Conservation (phyloP, 1,140 invertebrate species). For the Thaumetopoea pityocampa region DNA sequence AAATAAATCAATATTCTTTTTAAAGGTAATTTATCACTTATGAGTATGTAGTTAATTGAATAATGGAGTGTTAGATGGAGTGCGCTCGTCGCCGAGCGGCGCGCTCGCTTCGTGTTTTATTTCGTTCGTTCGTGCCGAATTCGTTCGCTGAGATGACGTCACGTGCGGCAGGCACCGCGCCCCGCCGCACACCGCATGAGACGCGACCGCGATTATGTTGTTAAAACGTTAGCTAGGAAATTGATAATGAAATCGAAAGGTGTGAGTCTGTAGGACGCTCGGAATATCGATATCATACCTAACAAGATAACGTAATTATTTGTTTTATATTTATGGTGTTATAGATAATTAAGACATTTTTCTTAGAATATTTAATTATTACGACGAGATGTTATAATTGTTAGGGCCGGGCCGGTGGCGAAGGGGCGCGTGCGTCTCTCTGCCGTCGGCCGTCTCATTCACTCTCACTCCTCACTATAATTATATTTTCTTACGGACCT, state of each 20-base stretch:
- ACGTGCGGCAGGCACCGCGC: slow-evolving; percentile 26
- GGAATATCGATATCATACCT: slow-evolving; percentile 74
- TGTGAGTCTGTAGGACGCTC: slow-evolving; percentile 70
- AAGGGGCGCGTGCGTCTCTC: slow-evolving; percentile 39
- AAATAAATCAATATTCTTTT: slow-evolving; percentile 75
- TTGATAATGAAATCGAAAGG: slow-evolving; percentile 74
- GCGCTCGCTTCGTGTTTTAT: slow-evolving; percentile 69
- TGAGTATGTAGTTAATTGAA: slow-evolving; percentile 74
- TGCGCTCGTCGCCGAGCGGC: slow-evolving; percentile 51
- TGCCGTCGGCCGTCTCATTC: slow-evolving; percentile 65
- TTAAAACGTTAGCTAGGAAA: slow-evolving; percentile 75
- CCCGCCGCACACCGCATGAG: slow-evolving; percentile 49
- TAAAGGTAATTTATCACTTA: slow-evolving; percentile 75
- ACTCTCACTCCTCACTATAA: slow-evolving; percentile 74
- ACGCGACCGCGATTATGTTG: slow-evolving; percentile 70
- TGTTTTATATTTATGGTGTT: slow-evolving; percentile 76
- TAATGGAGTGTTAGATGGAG: slow-evolving; percentile 68
- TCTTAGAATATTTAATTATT: slow-evolving; percentile 75
- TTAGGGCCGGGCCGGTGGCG: slow-evolving; percentile 66
- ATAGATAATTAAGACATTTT: slow-evolving; percentile 75
- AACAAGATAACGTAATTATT: slow-evolving; percentile 76
- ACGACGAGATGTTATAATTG: slow-evolving; percentile 73
- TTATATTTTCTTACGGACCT: slow-evolving; percentile 75
- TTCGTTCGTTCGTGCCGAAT: slow-evolving; percentile 65
- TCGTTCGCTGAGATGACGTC: slow-evolving; percentile 51